These are phyloP conservation scores for Sylvia atricapilla DNA, from an alignment of 2,113 vertebrate species.

Conservation along the genomic window DNA sequence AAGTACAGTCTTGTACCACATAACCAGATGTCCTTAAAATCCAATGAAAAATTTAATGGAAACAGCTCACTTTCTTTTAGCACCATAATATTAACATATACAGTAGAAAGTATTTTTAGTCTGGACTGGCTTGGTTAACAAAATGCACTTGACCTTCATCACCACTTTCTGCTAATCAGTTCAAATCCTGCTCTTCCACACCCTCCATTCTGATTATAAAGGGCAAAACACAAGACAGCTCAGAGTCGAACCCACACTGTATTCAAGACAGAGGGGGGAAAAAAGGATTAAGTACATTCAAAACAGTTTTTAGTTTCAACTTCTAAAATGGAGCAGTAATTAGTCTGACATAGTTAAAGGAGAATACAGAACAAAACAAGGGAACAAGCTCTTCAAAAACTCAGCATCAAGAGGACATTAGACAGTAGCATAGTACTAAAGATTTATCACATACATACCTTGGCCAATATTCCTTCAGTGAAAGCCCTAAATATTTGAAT, in stretches of 20 bases:
- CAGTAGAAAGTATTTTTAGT: background rate
- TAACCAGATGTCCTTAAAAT: background rate
- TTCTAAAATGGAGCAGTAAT: background rate
- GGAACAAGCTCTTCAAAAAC: background rate
- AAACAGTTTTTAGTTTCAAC: background rate
- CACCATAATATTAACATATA: background rate
- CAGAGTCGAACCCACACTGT: background rate
- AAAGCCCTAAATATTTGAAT: background rate
- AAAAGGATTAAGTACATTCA: background rate
- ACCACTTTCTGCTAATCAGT: background rate
- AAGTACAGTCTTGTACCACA: background rate
- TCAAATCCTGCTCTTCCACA: background rate
- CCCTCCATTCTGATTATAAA: background rate
- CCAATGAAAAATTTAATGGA: background rate
- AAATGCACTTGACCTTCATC: background rate
- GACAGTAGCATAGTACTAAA: background rate
- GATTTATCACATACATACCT: background rate
- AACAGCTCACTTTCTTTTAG: background rate
- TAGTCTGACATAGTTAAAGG: background rate
- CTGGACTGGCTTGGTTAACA: background rate
- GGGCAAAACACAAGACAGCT: background rate
- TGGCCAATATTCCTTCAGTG: background rate
- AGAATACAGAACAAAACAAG: background rate
- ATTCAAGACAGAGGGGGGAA: accelerated
- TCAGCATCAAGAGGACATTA: background rate